Conservation (phyloP, 2,113 vertebrate genomes). For the Girardinichthys multiradiatus region DNA sequence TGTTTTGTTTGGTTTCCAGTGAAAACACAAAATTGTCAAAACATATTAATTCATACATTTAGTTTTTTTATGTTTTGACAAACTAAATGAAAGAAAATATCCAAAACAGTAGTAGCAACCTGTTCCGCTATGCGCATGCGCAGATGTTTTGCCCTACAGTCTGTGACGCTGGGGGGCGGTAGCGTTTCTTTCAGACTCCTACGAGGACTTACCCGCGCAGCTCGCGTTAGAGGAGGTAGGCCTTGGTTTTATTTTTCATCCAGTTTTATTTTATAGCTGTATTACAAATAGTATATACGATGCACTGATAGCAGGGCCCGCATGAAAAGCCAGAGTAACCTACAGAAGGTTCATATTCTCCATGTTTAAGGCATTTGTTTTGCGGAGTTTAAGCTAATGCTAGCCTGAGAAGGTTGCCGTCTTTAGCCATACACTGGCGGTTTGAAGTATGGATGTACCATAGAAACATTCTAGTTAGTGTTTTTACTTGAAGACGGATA, state of each 20-base stretch:
- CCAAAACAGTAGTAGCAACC: neutral
- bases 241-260: slow-evolving; percentile 38
- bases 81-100: too few relatives aligned
- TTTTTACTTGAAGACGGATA: accelerated
- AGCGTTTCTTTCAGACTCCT: slow-evolving; percentile 19
- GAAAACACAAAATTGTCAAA: too few relatives aligned
- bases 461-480: accelerated
- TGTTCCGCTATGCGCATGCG: neutral
- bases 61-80: too few relatives aligned
- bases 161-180: slow-evolving; percentile 43
- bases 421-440: slow-evolving; percentile 19
- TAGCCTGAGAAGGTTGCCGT: slow-evolving; percentile 32
- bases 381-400: slow-evolving; percentile 23
- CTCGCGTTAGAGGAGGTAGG: slow-evolving; percentile 69
- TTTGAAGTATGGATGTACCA: neutral
- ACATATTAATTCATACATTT: too few relatives aligned
- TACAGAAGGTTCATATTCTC: neutral
- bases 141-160: neutral
- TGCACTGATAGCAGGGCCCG: neutral
- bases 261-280: neutral
- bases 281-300: accelerated
- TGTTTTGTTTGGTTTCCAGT: too few relatives aligned
- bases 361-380: neutral
- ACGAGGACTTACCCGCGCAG: slow-evolving; percentile 61
- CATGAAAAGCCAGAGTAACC: accelerated